Conservation (phyloP, 2,113 vertebrate species). For the Centrocercus urophasianus region DNA sequence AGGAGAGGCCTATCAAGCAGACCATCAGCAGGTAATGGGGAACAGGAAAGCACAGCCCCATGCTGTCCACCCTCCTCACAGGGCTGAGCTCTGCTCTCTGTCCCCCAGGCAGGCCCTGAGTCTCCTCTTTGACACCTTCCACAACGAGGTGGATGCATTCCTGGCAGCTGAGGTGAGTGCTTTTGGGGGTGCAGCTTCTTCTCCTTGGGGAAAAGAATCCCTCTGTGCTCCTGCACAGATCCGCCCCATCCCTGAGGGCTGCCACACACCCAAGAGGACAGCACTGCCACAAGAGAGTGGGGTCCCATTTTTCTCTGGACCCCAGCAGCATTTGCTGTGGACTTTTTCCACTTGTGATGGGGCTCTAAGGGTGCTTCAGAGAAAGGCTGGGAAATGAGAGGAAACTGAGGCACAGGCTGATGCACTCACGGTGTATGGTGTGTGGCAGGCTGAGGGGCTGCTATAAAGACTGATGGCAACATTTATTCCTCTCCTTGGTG, state of each 20-base stretch:
- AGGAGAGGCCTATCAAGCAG: conserved; percentile 95
- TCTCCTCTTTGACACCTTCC: conserved; percentile 93
- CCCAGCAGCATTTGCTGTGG: background rate
- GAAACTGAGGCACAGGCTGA: background rate
- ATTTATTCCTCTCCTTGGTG: background rate
- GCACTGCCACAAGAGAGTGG: background rate
- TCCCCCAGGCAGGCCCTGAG: conserved; percentile 89
- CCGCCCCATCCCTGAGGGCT: background rate
- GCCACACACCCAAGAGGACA: background rate
- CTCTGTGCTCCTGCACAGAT: background rate
- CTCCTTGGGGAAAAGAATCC: background rate
- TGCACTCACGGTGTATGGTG: rapidly evolving
- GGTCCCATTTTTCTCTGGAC: background rate
- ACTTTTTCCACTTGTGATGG: background rate
- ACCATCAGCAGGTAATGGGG: conserved; percentile 90
- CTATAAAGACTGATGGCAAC: background rate
- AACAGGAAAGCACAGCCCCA: rapidly evolving
- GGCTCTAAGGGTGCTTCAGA: background rate
- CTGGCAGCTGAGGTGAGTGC: conserved; percentile 86
- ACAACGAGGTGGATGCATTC: conserved; percentile 93
- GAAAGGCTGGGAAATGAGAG: background rate
- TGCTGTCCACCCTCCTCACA: rapidly evolving
- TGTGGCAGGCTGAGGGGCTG: background rate
- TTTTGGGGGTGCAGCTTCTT: background rate
- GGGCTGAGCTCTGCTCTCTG: conserved; percentile 14